Base-by-base conservation (phyloP, 1,140 invertebrate genomes). In the Amyelois transitella region DNA sequence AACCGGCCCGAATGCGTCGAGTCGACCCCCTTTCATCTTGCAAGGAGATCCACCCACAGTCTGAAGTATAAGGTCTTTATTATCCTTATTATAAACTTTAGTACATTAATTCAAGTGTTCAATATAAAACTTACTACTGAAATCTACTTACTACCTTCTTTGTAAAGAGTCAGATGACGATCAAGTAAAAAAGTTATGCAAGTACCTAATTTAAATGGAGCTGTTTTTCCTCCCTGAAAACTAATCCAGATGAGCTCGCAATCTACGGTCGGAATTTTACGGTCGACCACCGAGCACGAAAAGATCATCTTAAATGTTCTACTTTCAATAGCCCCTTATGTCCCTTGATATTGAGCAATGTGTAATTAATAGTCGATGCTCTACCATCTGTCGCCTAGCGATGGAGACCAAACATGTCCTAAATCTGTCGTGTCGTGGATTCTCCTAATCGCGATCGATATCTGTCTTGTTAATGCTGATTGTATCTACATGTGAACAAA, bases 311-410 rank as follows among this genome's bases (percentile, higher is more conserved):
- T n/a, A n/a, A n/a, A n/a, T n/a, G n/a, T n/a, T n/a, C n/a, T n/a
- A n/a, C n/a, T n/a, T n/a, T n/a, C n/a, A n/a, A n/a, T n/a, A n/a
- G n/a, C n/a, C n/a, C n/a, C n/a, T n/a, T n/a, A n/a, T n/a, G n/a
- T n/a, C n/a, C n/a, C n/a, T n/a, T 2, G 21, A 54, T 18, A 43
- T 43, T 50, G 32, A n/a, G 51, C 47, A 20, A 58, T 58, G 18
- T 25, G 18, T 58, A 51, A 56, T 69, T 61, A 53, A 55, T 60
- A 43, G 49, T 18, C 58, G 44, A 32, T 45, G 32, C 58, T 53
- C 18, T 59, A 18, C 59, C 61, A 51, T n/a, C 22, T 64, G 77
- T 81, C 75, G 72, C 75, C 64, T 75, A 76, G 75, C 69, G 72
- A 77, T 72, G 58, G 32, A 51, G 51, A 53, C 44, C 72, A 75